Percentiles rank a stretch among this genome's conserved stretches.
Evolutionary conservation across 2,113 vertebrate species (phyloP).

Genomic region (Talpa occidentalis): DNA sequence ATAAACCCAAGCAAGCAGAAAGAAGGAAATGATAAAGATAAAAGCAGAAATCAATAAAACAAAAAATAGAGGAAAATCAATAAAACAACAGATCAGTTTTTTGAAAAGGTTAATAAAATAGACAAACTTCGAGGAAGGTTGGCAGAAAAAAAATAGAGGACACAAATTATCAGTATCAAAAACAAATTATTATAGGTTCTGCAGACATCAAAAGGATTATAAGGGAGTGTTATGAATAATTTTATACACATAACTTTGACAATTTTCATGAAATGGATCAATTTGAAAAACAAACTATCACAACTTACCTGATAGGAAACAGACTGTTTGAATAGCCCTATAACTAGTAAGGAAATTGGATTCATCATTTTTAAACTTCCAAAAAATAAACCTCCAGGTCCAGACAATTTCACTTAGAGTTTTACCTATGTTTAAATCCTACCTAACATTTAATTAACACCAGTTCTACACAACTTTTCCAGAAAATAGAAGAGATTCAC

Average conservation of each 20-base stretch:
- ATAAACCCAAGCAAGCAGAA: slow-evolving; percentile 8
- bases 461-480: not conserved
- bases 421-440: not conserved
- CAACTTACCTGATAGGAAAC: not conserved
- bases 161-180: not conserved
- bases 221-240: not conserved
- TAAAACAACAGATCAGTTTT: not conserved
- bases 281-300: not conserved
- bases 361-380: slow-evolving; percentile 8
- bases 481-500: slow-evolving; percentile 8
- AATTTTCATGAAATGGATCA: not conserved
- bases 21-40: slow-evolving; percentile 26
- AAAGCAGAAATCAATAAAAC: not conserved
- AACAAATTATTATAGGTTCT: not conserved
- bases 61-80: not conserved
- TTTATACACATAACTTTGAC: not conserved
- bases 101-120: not conserved
- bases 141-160: not conserved
- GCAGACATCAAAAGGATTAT: not conserved
- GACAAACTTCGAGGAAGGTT: not conserved
- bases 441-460: not conserved
- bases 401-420: not conserved
- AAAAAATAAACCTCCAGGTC: not conserved
- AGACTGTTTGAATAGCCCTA: not conserved
- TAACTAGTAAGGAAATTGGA: not conserved